phyloP scores from a whole-genome alignment of 2,113 vertebrate species.

The Ailurus styani region DNA sequence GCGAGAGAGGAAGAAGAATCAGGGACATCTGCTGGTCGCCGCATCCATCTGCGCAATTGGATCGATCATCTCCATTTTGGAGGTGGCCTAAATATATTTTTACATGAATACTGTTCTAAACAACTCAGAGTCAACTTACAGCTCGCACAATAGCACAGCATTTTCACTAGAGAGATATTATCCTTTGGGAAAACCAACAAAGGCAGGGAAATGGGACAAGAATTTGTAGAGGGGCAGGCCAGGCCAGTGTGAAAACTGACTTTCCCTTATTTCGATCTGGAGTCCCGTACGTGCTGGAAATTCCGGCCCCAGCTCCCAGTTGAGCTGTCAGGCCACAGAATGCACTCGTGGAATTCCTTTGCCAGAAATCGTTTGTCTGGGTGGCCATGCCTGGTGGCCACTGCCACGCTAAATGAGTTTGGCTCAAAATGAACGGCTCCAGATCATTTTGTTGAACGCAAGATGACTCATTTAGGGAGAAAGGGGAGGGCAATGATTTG shows the following conservation, averaged over 20 bases:
- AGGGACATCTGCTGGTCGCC: conserved; percentile 47
- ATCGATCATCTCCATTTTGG: conserved; percentile 66
- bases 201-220: conserved; percentile 50
- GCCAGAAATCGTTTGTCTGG: not conserved
- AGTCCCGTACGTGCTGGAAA: not conserved
- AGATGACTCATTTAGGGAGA: not conserved
- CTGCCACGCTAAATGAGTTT: not conserved
- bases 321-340: not conserved
- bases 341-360: not conserved
- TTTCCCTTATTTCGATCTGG: not conserved
- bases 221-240: not conserved
- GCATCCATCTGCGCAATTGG: conserved; percentile 67
- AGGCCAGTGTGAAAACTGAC: not conserved
- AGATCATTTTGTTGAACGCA: not conserved
- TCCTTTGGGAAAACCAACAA: conserved; percentile 50
- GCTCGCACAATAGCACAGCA: conserved; percentile 72
- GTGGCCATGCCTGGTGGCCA: not conserved
- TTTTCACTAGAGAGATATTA: conserved; percentile 27
- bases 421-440: conserved; percentile 29
- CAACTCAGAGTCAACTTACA: conserved; percentile 69
- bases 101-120: conserved; percentile 72
- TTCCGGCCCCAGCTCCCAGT: not conserved
- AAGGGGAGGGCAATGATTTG: not conserved
- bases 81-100: conserved; percentile 77
- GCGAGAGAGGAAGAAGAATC: not conserved